Conservation (phyloP, 2,113 vertebrate genomes). For the Pelvicachromis taeniatus region DNA sequence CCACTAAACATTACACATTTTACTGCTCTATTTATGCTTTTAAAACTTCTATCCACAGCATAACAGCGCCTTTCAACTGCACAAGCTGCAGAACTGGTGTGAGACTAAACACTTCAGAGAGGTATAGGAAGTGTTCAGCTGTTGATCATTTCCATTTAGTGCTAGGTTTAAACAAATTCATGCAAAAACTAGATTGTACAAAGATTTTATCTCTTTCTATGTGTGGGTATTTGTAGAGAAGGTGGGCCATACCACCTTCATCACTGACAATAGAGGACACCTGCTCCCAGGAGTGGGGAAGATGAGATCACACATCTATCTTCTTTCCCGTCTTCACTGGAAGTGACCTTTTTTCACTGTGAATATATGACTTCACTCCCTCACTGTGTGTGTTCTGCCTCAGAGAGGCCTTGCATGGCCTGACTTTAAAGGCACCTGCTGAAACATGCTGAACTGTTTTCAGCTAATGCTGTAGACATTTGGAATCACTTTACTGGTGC, state of each 20-base stretch:
- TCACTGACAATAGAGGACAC: slow-evolving; percentile 66
- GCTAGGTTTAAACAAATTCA: not conserved
- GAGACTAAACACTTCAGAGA: slow-evolving; percentile 49
- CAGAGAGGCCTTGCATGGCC: slow-evolving; percentile 45
- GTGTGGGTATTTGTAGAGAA: slow-evolving; percentile 40
- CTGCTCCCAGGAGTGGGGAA: slow-evolving; percentile 62
- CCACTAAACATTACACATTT: not conserved
- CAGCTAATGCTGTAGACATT: too few relatives aligned
- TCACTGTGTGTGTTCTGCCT: not conserved
- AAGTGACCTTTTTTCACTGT: not conserved
- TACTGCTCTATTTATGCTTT: not conserved
- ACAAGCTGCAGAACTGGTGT: slow-evolving; percentile 71
- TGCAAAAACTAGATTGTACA: not conserved
- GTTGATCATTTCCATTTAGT: not conserved
- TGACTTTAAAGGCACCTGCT: too few relatives aligned
- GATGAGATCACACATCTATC: slow-evolving; percentile 23
- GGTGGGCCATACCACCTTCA: slow-evolving; percentile 56
- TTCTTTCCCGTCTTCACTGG: not conserved
- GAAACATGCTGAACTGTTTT: too few relatives aligned
- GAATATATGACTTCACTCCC: not conserved
- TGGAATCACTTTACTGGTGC: too few relatives aligned
- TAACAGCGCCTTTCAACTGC: slow-evolving; percentile 60
- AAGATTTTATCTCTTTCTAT: not conserved
- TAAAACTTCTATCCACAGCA: slow-evolving; percentile 40
- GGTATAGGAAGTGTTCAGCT: slow-evolving; percentile 19